phyloP scores from a whole-genome alignment of 2,888 invertebrate genomes.

The Drosophila mercatorum region DNA sequence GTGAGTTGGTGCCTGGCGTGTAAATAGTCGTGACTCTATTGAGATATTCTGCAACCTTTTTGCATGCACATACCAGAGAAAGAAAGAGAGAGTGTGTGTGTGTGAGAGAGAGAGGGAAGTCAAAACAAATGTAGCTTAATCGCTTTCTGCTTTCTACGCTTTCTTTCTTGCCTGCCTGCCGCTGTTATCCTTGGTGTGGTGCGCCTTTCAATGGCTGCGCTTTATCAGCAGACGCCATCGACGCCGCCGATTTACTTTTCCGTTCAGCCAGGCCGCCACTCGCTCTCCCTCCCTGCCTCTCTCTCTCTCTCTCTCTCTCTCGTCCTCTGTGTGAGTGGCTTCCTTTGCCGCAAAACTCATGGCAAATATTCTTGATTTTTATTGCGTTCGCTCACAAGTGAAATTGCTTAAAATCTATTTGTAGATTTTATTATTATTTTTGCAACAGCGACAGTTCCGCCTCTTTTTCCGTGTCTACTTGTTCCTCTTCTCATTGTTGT shows the following conservation, averaged over 20 bases:
- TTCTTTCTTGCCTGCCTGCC: not conserved
- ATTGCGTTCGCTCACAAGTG: slow-evolving; percentile 82
- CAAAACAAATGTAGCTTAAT: slow-evolving; percentile 80
- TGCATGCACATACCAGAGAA: slow-evolving; percentile 48
- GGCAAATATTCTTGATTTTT: slow-evolving; percentile 83
- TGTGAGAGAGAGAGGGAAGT: slow-evolving; percentile 20
- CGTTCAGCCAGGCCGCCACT: slow-evolving; percentile 24
- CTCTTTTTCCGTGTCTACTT: slow-evolving; percentile 33
- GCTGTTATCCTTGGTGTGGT: slow-evolving; percentile 60
- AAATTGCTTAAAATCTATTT: slow-evolving; percentile 81
- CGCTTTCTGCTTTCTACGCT: slow-evolving; percentile 63
- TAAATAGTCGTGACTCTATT: slow-evolving; percentile 63
- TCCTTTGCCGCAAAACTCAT: slow-evolving; percentile 77
- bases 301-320: not conserved
- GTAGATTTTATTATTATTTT: slow-evolving; percentile 68
- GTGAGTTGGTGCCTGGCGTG: slow-evolving; percentile 50
- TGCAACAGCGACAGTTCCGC: slow-evolving; percentile 57
- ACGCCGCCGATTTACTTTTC: slow-evolving; percentile 71
- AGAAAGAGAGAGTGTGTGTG: too few relatives aligned
- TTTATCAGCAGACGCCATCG: slow-evolving; percentile 77
- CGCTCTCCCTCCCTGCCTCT: not conserved
- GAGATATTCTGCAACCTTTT: slow-evolving; percentile 59
- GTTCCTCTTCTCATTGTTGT: slow-evolving; percentile 15
- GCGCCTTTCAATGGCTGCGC: slow-evolving; percentile 70
- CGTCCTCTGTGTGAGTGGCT: slow-evolving; percentile 21